These are phyloP conservation scores for Ennomos quercinarius DNA, from an alignment of 2,888 invertebrate species.

Conservation along the genomic window DNA sequence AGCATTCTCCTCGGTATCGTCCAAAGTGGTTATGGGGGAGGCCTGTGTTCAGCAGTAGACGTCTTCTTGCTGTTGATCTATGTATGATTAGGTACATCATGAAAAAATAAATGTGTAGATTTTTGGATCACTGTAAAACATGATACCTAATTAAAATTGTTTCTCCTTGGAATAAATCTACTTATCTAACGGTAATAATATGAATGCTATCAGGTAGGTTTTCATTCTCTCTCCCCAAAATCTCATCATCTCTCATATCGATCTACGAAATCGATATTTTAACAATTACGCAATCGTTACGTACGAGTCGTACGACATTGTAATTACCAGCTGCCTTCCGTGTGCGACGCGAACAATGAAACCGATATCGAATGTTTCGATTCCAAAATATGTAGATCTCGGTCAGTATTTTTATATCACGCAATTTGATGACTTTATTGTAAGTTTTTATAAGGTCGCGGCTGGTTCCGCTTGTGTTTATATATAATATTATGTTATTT, in stretches of 20 bases:
- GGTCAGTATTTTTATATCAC: constrained; percentile 75
- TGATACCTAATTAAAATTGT: too few species aligned
- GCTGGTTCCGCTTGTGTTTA: constrained; percentile 43
- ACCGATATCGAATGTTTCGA: constrained; percentile 70
- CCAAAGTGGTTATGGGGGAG: too few species aligned
- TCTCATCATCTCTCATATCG: constrained; percentile 45
- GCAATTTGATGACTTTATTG: constrained; percentile 65
- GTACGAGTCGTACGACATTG: constrained; percentile 73
- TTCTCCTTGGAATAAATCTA: too few species aligned
- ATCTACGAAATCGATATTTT: constrained; percentile 55
- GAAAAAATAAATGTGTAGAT: too few species aligned
- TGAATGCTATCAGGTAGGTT: too few species aligned
- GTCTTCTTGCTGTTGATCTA: too few species aligned
- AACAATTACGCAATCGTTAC: constrained; percentile 76
- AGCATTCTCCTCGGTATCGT: too few species aligned
- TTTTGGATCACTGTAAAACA: too few species aligned
- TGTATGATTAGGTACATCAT: too few species aligned
- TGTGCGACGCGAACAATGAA: constrained; percentile 75
- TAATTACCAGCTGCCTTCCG: constrained; percentile 79
- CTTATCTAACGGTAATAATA: too few species aligned
- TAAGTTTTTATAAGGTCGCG: constrained; percentile 24
- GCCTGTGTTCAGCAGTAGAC: too few species aligned
- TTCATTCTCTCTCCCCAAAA: constrained; percentile 31
- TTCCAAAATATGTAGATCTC: constrained; percentile 70
- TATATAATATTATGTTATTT: too few species aligned